These are phyloP conservation scores for Thaumatotibia leucotreta DNA, from an alignment of 1,140 invertebrate genomes.

Conservation along the genomic window DNA sequence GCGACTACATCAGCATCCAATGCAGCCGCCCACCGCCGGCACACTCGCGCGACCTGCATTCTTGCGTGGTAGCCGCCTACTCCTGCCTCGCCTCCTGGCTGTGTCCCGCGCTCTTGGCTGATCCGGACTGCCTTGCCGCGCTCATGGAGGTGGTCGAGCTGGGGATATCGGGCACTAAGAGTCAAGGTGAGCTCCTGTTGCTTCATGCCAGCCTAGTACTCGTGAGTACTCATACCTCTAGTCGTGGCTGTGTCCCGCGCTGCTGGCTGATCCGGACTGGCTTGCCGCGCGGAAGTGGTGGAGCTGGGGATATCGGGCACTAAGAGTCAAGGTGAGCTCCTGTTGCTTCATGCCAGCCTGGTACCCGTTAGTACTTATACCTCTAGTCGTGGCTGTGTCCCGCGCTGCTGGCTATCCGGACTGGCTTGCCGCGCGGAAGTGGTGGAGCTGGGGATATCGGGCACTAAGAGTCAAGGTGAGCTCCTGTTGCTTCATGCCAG, in stretches of 20 bases:
- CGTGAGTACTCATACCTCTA: constrained; percentile 93
- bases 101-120: constrained; percentile 83
- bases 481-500: too few species aligned
- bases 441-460: too few species aligned
- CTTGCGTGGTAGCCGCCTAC: constrained; percentile 97
- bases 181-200: constrained; percentile 74
- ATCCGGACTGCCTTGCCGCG: constrained; percentile 93
- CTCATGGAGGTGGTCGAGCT: constrained; percentile 98
- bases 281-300: too few species aligned
- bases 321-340: too few species aligned
- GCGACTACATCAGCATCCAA: constrained; percentile 97
- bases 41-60: constrained; percentile 98
- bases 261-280: too few species aligned
- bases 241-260: too few species aligned
- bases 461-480: too few species aligned
- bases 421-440: constrained; percentile 92
- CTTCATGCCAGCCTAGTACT: background rate
- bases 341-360: background rate
- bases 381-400: constrained; percentile 86
- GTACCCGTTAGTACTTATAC: constrained; percentile 84
- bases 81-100: constrained; percentile 95
- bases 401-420: constrained; percentile 90
- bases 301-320: too few species aligned
- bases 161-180: constrained; percentile 97
- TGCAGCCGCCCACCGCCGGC: constrained; percentile 95